phyloP scores from a whole-genome alignment of 2,888 invertebrate genomes.

The Willowsia nigromaculata region DNA sequence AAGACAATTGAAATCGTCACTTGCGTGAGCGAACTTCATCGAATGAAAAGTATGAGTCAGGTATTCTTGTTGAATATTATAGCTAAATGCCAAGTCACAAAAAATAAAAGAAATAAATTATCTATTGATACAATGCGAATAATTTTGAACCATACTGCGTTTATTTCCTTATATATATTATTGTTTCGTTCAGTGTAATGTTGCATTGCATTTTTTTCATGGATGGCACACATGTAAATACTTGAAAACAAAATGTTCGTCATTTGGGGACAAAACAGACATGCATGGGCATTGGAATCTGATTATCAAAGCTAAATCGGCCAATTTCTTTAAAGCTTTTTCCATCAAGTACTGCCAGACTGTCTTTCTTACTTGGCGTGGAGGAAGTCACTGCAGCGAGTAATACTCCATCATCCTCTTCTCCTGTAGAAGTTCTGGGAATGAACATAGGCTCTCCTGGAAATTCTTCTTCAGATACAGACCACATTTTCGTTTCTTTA shows the following conservation, averaged over 20 bases:
- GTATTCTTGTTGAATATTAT: constrained; percentile 23
- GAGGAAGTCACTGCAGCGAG: constrained; percentile 79
- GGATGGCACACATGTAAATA: too few species aligned
- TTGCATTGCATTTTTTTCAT: too few species aligned
- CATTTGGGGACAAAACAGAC: constrained; percentile 77
- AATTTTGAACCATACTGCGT: too few species aligned
- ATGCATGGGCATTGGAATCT: constrained; percentile 79
- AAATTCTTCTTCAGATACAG: constrained; percentile 49
- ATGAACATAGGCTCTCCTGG: constrained; percentile 82
- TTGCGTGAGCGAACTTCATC: too few species aligned
- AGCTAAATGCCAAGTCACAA: constrained; percentile 29
- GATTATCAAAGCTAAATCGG: constrained; percentile 79
- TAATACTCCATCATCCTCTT: constrained; percentile 82
- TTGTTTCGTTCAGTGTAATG: neutral
- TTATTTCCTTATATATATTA: neutral
- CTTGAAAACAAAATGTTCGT: neutral
- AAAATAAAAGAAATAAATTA: neutral
- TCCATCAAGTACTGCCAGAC: constrained; percentile 80
- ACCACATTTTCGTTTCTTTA: constrained; percentile 66
- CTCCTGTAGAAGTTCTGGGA: constrained; percentile 79
- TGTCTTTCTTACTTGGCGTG: constrained; percentile 75
- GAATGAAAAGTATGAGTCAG: too few species aligned
- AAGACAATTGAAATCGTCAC: too few species aligned
- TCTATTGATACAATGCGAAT: too few species aligned
- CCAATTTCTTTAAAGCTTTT: constrained; percentile 80